phyloP scores from a whole-genome alignment of 92 coral and sea anemone genomes.

The Desmophyllum pertusum region DNA sequence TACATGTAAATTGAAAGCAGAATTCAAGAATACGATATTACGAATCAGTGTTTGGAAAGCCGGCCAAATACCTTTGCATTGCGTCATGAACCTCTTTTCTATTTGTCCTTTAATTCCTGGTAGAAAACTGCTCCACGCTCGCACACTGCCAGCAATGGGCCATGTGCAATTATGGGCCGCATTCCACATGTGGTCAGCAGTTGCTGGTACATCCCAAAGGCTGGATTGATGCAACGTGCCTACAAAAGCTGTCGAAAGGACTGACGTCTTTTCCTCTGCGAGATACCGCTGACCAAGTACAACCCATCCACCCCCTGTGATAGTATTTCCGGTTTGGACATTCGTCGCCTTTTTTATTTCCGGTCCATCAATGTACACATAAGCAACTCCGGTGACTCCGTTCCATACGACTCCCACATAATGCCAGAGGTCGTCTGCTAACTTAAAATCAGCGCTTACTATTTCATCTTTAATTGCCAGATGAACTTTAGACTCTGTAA shows the following conservation, averaged over 20 bases:
- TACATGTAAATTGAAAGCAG: too few species aligned
- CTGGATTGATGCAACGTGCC: slow-evolving; percentile 57
- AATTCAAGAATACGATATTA: too few species aligned
- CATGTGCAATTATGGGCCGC: slow-evolving; percentile 60
- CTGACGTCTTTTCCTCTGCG: background rate
- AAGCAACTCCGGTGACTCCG: slow-evolving; percentile 9
- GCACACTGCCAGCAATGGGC: slow-evolving; percentile 57
- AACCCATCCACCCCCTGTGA: slow-evolving; percentile 50
- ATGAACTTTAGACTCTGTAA: slow-evolving; percentile 18
- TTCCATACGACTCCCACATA: slow-evolving; percentile 57
- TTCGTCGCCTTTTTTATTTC: background rate
- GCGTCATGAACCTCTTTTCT: slow-evolving; percentile 45
- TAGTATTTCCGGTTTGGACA: background rate
- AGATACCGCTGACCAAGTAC: slow-evolving; percentile 52
- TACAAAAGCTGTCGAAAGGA: slow-evolving; percentile 31
- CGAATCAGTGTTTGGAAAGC: background rate
- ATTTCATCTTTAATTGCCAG: slow-evolving; percentile 34
- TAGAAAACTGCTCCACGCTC: slow-evolving; percentile 58
- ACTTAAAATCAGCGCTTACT: background rate
- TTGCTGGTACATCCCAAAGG: slow-evolving; percentile 47
- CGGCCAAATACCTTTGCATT: slow-evolving; percentile 54
- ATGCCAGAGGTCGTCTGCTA: slow-evolving; percentile 64
- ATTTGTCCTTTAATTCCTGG: slow-evolving; percentile 50
- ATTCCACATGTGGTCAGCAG: slow-evolving; percentile 52
- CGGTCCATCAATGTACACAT: slow-evolving; percentile 42